Percentiles rank a stretch among this genome's conserved stretches.
These are phyloP conservation scores for Mallotus villosus DNA, from an alignment of 2,797 vertebrate genomes.

Conservation along the genomic window DNA sequence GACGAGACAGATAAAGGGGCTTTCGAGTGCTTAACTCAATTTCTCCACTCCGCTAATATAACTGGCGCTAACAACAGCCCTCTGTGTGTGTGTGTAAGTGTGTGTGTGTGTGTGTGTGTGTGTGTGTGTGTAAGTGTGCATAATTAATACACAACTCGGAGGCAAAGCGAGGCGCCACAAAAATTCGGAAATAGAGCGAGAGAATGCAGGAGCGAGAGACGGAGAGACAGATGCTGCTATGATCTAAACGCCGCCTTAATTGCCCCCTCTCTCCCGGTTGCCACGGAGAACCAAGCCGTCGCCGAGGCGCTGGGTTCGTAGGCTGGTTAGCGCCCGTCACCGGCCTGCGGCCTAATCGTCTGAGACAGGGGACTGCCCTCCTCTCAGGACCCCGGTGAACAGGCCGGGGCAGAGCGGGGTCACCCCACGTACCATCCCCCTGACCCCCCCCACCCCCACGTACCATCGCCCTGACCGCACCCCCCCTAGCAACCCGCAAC, in stretches of 20 bases:
- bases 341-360: conserved; percentile 76
- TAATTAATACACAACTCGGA: conserved; percentile 48
- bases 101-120: conserved; percentile 15
- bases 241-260: conserved; percentile 84
- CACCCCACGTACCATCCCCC: conserved; percentile 26
- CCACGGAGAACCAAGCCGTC: conserved; percentile 77
- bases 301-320: conserved; percentile 71
- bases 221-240: conserved; percentile 65
- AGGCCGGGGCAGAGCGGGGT: conserved; percentile 38
- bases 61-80: conserved; percentile 11
- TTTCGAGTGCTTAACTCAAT: conserved; percentile 22
- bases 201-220: conserved; percentile 1
- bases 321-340: conserved; percentile 78
- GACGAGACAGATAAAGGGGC: conserved; percentile 35
- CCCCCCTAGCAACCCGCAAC: conserved; percentile 55
- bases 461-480: conserved; percentile 12
- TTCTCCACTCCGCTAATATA: conserved; percentile 19
- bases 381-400: conserved; percentile 41
- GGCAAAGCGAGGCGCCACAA: conserved; percentile 22
- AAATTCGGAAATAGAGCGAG: conserved; percentile 5
- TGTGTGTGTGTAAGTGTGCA: conserved; percentile 12
- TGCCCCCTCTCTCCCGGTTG: conserved; percentile 63
- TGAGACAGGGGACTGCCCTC: conserved; percentile 69
- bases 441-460: conserved; percentile 20
- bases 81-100: conserved; percentile 20